phyloP scores from a whole-genome alignment of 2,113 vertebrate genomes.

The Hirundichthys speculiger region DNA sequence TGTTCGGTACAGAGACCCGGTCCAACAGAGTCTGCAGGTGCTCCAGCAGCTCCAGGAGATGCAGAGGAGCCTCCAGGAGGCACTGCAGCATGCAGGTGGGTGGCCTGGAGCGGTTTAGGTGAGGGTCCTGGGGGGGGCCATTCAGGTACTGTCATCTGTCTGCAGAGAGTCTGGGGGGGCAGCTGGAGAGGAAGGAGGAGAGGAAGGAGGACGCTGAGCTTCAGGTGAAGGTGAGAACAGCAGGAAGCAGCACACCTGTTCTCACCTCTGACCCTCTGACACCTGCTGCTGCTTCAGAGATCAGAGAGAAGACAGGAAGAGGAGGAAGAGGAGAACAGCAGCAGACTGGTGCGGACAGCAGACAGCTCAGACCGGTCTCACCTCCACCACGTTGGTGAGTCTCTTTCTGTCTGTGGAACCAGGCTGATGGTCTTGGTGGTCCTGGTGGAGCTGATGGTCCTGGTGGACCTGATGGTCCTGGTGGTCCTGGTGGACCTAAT shows the following conservation, averaged over 20 bases:
- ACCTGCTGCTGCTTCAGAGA: not conserved
- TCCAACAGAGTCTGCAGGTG: constrained; percentile 65
- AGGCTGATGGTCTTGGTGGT: no score
- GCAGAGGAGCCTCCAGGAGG: constrained; percentile 61
- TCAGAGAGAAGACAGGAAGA: not conserved
- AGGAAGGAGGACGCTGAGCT: not conserved
- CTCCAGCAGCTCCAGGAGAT: constrained; percentile 65
- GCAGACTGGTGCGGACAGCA: not conserved
- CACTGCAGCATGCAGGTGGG: constrained; percentile 60
- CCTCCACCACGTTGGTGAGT: constrained; percentile 8
- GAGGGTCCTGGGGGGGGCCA: not conserved
- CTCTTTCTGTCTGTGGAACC: not conserved
- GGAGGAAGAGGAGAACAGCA: not conserved
- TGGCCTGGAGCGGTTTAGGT: not conserved
- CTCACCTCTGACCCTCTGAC: not conserved
- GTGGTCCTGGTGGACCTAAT: no score
- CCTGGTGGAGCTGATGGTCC: no score
- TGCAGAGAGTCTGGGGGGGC: constrained; percentile 45
- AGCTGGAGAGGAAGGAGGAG: not conserved
- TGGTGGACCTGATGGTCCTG: no score
- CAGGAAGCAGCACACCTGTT: not conserved
- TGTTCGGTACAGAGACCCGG: constrained; percentile 56
- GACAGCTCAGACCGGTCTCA: constrained; percentile 20
- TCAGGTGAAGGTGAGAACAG: constrained; percentile 24
- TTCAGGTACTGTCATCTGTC: constrained; percentile 10